These are phyloP conservation scores for Brachyhypopomus occidentalis DNA, from an alignment of 2,113 vertebrate species.

Conservation along the genomic window DNA sequence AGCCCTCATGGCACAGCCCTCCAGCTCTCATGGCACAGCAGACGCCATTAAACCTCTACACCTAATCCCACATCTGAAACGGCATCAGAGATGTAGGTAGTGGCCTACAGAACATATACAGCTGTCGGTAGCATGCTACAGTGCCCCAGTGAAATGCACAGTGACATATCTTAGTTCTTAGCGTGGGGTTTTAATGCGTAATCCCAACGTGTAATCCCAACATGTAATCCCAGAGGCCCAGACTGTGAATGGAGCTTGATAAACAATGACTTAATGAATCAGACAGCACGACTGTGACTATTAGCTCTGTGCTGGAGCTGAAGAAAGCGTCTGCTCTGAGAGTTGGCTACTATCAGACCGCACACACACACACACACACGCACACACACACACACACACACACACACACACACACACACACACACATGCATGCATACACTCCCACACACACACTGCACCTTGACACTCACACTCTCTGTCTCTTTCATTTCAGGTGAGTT, in stretches of 20 bases:
- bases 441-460: no score
- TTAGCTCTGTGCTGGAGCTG: not conserved
- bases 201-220: not conserved
- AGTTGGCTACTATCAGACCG: not conserved
- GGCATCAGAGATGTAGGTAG: no score
- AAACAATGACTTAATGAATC: constrained; percentile 50
- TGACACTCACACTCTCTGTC: constrained; percentile 5
- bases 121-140: not conserved
- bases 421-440: no score
- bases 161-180: constrained; percentile 2
- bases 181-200: constrained; percentile 22
- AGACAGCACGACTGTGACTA: not conserved
- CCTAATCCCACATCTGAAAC: no score
- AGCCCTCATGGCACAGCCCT: no score
- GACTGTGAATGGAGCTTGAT: constrained; percentile 34
- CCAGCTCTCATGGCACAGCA: no score
- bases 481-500: not conserved
- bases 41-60: no score
- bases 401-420: not conserved
- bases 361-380: not conserved
- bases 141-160: not conserved
- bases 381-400: constrained; percentile 7
- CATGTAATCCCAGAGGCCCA: constrained; percentile 8
- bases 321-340: not conserved
- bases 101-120: not conserved